A percentile compares a stretch with the other conserved stretches of the same genome.
Evolutionary conservation across 2,797 vertebrate genomes (phyloP).

Genomic region (Sebastes kiyomatsui): DNA sequence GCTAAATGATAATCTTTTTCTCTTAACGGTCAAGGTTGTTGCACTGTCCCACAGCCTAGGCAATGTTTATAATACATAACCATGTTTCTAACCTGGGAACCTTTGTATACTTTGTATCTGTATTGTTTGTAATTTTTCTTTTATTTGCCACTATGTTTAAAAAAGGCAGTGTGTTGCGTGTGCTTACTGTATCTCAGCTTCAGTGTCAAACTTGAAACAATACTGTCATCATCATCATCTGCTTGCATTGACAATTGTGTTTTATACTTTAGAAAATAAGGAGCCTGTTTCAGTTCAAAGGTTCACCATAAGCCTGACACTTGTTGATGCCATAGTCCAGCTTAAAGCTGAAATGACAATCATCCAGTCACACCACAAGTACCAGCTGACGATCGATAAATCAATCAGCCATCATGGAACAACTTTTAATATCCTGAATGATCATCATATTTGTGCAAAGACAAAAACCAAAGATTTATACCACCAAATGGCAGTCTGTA

Average conservation of each 20-base stretch:
- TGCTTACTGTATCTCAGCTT: constrained; percentile 84
- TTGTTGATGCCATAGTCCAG: constrained; percentile 44
- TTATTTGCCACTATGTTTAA: constrained; percentile 79
- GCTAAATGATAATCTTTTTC: constrained; percentile 71
- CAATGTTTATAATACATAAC: constrained; percentile 85
- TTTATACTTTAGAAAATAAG: constrained; percentile 33
- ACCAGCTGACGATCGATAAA: constrained; percentile 36
- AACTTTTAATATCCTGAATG: constrained; percentile 41
- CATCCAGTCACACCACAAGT: constrained; percentile 56
- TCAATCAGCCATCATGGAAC: constrained; percentile 45
- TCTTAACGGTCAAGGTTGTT: constrained; percentile 75
- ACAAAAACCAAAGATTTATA: constrained; percentile 70
- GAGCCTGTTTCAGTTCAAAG: constrained; percentile 31
- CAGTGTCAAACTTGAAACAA: constrained; percentile 87
- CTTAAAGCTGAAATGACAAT: constrained; percentile 67
- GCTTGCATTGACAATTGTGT: constrained; percentile 42
- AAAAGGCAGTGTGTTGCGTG: constrained; percentile 71
- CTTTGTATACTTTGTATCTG: constrained; percentile 83
- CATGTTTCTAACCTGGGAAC: constrained; percentile 79
- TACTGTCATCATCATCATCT: constrained; percentile 55
- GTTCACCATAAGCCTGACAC: constrained; percentile 1
- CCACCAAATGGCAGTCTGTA: constrained; percentile 63
- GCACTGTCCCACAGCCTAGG: constrained; percentile 81
- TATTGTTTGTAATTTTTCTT: constrained; percentile 73
- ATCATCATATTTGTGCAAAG: constrained; percentile 47